These are phyloP conservation scores for Lates japonicus DNA, from an alignment of 2,797 vertebrate species.

Conservation along the genomic window DNA sequence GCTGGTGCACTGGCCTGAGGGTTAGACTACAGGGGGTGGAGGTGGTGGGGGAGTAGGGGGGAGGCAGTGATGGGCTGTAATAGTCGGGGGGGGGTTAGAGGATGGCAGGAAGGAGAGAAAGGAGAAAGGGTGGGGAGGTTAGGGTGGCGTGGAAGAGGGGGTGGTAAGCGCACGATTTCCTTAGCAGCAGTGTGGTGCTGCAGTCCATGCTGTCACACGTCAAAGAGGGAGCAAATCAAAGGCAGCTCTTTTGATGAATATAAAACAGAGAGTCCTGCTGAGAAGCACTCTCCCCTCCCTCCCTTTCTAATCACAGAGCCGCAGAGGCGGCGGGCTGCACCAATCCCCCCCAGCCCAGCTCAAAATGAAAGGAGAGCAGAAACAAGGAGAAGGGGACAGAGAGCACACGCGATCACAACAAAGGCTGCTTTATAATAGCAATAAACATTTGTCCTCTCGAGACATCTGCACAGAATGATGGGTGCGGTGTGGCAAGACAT, in stretches of 20 bases:
- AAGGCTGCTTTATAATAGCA: conserved; percentile 87
- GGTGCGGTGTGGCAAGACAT: conserved; percentile 57
- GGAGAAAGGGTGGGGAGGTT: conserved; percentile 51
- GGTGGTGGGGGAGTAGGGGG: conserved; percentile 27
- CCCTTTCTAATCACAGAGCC: conserved; percentile 88
- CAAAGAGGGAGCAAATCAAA: conserved; percentile 91
- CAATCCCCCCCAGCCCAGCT: conserved; percentile 72
- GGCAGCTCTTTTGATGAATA: conserved; percentile 92
- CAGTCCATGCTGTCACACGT: conserved; percentile 87
- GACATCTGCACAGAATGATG: conserved; percentile 79
- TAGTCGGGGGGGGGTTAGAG: conserved; percentile 31
- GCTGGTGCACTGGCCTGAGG: conserved; percentile 76
- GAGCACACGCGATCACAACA: conserved; percentile 85
- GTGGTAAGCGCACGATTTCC: conserved; percentile 86
- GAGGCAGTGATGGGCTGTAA: conserved; percentile 54
- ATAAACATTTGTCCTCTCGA: conserved; percentile 87
- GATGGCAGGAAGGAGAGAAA: conserved; percentile 51
- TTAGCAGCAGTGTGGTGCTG: conserved; percentile 81
- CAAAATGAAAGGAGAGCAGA: conserved; percentile 86
- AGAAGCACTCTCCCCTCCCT: conserved; percentile 87
- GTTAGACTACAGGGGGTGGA: conserved; percentile 65
- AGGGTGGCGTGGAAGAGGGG: conserved; percentile 48
- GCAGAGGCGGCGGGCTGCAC: conserved; percentile 80
- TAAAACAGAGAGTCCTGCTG: conserved; percentile 90
- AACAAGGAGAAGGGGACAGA: conserved; percentile 81